These are phyloP conservation scores for Drosophila colorata DNA, from an alignment of 2,888 invertebrate genomes.

Conservation along the genomic window DNA sequence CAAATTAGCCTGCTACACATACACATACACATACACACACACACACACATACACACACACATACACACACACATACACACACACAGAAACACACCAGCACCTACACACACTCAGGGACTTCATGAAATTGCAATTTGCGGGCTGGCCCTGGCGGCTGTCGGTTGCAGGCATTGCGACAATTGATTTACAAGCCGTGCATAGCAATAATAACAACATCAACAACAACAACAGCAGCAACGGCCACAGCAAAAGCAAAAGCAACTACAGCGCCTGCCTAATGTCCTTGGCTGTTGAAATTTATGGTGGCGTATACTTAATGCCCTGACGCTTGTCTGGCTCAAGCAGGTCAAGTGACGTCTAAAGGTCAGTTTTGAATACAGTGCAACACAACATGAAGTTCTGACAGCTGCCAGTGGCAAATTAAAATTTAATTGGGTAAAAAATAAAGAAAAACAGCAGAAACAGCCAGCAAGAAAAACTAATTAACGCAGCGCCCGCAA, in stretches of 20 bases:
- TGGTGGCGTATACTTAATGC: constrained; percentile 54
- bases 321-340: constrained; percentile 62
- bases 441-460: constrained; percentile 11
- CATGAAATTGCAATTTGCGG: constrained; percentile 61
- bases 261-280: constrained; percentile 31
- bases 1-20: constrained; percentile 8
- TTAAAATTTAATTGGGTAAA: constrained; percentile 59
- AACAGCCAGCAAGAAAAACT: constrained; percentile 53
- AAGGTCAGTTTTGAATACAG: constrained; percentile 65
- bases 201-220: constrained; percentile 21
- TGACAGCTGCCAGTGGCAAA: constrained; percentile 50
- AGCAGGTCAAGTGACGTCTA: constrained; percentile 67
- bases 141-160: constrained; percentile 56
- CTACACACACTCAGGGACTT: constrained; percentile 16
- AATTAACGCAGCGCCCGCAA: constrained; percentile 64
- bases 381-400: constrained; percentile 30
- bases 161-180: constrained; percentile 71
- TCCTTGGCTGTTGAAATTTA: constrained; percentile 70
- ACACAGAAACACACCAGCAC: neutral
- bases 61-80: neutral
- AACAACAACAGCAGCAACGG: constrained; percentile 4
- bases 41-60: neutral
- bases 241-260: neutral
- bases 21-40: neutral
- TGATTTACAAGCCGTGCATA: constrained; percentile 67